Evolutionary conservation across 2,888 invertebrate species (phyloP).

Genomic region (Celastrina argiolus): DNA sequence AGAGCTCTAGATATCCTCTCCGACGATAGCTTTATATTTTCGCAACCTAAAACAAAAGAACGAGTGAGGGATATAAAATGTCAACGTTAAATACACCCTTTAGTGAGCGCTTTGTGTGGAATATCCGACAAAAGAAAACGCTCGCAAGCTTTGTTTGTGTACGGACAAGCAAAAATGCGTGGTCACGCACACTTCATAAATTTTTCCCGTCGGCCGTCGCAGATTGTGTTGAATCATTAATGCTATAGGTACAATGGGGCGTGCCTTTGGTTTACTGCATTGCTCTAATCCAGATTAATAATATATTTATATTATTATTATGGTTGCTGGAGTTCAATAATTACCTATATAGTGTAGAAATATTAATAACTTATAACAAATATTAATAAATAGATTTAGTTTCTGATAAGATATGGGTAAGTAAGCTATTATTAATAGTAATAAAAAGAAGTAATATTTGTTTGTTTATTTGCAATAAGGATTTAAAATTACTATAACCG

Average conservation of each 20-base stretch:
- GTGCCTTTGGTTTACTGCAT: conserved; percentile 6
- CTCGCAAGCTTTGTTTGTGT: conserved; percentile 6
- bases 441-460: too few relatives aligned
- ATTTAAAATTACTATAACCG: too few relatives aligned
- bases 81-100: background rate
- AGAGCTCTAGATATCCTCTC: conserved; percentile 67
- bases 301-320: background rate
- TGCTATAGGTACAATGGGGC: background rate
- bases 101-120: background rate
- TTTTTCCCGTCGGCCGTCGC: conserved; percentile 8
- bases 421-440: too few relatives aligned
- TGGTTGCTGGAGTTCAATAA: too few relatives aligned
- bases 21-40: conserved; percentile 62
- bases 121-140: background rate
- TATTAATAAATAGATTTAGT: too few relatives aligned
- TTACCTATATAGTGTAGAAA: too few relatives aligned
- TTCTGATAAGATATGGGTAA: too few relatives aligned
- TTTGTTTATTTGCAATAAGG: too few relatives aligned
- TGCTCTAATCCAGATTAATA: background rate
- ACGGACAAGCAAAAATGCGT: background rate
- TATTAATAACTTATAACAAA: too few relatives aligned
- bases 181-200: conserved; percentile 7
- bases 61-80: background rate
- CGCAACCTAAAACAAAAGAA: conserved; percentile 51
- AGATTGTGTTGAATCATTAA: conserved; percentile 9